A percentile compares a stretch with the other conserved stretches of the same genome.
These are phyloP conservation scores for Hypothenemus hampei DNA, from an alignment of 1,140 invertebrate genomes.

Conservation along the genomic window DNA sequence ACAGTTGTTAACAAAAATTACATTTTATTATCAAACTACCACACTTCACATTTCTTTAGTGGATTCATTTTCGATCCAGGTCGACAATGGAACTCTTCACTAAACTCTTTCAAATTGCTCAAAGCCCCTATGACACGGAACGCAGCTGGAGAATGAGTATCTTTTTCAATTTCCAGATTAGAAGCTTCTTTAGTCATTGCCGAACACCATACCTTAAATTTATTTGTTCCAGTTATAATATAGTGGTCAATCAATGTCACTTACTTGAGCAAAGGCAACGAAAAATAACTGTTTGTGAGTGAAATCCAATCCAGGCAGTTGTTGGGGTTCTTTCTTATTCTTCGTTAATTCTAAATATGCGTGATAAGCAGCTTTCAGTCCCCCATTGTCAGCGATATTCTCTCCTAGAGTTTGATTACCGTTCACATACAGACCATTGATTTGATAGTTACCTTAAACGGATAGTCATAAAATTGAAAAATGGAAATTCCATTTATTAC, in stretches of 20 bases:
- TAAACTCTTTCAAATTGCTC: constrained; percentile 85
- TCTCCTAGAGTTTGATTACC: constrained; percentile 78
- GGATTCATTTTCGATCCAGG: constrained; percentile 83
- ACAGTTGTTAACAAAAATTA: too few species aligned
- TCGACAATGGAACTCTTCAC: constrained; percentile 79
- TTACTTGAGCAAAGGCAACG: constrained; percentile 76
- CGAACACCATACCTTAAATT: constrained; percentile 77
- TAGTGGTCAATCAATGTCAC: too few species aligned
- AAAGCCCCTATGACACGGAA: constrained; percentile 85
- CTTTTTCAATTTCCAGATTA: constrained; percentile 75
- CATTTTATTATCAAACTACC: too few species aligned
- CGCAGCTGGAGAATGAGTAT: constrained; percentile 73
- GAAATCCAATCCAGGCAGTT: constrained; percentile 74
- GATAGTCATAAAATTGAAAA: too few species aligned
- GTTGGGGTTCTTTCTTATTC: constrained; percentile 46
- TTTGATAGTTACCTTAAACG: constrained; percentile 52
- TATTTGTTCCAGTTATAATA: neutral
- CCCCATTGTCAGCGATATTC: constrained; percentile 93
- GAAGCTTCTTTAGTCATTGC: constrained; percentile 72
- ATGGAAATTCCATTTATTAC: too few species aligned
- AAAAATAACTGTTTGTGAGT: constrained; percentile 90
- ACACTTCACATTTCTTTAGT: constrained; percentile 83
- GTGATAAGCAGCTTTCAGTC: constrained; percentile 84
- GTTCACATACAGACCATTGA: constrained; percentile 64
- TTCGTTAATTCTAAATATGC: constrained; percentile 60